These are phyloP conservation scores for Lerista edwardsae DNA, from an alignment of 2,797 vertebrate genomes.

Conservation along the genomic window DNA sequence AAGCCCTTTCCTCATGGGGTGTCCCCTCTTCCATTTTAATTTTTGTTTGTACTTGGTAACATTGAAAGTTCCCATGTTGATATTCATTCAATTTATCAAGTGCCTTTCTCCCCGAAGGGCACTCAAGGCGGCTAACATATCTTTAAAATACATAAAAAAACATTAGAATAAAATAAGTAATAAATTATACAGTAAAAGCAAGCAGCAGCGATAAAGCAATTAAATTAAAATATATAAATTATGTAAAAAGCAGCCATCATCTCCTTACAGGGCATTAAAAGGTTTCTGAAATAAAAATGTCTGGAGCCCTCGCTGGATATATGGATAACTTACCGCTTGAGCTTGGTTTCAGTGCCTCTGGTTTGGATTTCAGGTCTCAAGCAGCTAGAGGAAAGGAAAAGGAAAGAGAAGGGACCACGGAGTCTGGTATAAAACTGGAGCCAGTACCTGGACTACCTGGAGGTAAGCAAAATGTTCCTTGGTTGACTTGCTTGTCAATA, in stretches of 20 bases:
- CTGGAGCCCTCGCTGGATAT: too few relatives aligned
- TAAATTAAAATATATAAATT: too few relatives aligned
- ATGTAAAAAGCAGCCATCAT: too few relatives aligned
- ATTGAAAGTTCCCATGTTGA: neutral
- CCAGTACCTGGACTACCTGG: slow-evolving; percentile 96
- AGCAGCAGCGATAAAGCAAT: too few relatives aligned
- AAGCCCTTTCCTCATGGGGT: neutral
- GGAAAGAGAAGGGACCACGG: slow-evolving; percentile 89
- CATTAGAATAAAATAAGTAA: too few relatives aligned
- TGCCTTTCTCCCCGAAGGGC: too few relatives aligned
- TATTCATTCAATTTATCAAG: too few relatives aligned
- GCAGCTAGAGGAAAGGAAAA: slow-evolving; percentile 96
- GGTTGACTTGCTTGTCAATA: neutral
- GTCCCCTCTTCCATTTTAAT: neutral
- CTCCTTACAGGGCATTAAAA: too few relatives aligned
- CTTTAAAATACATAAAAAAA: too few relatives aligned
- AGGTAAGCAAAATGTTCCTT: slow-evolving; percentile 77
- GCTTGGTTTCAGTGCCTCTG: neutral
- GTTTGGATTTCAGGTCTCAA: slow-evolving; percentile 84
- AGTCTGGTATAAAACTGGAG: slow-evolving; percentile 93
- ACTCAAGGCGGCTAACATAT: too few relatives aligned
- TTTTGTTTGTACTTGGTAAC: neutral
- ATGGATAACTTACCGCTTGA: neutral
- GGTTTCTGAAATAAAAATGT: too few relatives aligned
- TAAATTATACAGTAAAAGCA: too few relatives aligned